Evolutionary conservation across 2,797 vertebrate species (phyloP).

Genomic region (Limosa lapponica): DNA sequence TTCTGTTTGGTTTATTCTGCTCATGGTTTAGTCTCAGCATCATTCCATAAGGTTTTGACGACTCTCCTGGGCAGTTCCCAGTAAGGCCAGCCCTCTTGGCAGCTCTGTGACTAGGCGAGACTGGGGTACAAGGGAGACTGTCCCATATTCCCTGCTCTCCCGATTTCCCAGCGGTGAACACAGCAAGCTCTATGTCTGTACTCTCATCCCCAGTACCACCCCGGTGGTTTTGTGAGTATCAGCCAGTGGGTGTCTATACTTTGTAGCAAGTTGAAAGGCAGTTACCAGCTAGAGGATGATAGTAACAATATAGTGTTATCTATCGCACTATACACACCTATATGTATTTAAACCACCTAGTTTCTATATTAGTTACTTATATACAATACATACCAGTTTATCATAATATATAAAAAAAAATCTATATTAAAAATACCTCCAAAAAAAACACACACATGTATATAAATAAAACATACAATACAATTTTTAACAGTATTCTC

Average conservation of each 20-base stretch:
- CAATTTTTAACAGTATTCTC: neutral
- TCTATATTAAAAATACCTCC: neutral
- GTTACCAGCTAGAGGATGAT: neutral
- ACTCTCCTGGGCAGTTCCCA: neutral
- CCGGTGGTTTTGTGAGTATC: neutral
- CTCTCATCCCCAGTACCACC: neutral
- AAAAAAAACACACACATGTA: neutral
- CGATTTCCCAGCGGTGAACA: neutral
- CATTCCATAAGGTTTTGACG: neutral
- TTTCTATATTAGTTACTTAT: neutral
- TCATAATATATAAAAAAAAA: neutral
- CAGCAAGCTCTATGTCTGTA: neutral
- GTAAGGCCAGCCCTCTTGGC: neutral
- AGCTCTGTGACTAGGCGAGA: accelerated
- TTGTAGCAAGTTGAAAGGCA: neutral
- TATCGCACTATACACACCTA: neutral
- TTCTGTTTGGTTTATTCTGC: neutral
- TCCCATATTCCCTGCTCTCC: neutral
- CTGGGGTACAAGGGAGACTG: neutral
- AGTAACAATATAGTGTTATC: neutral
- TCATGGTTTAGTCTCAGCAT: neutral
- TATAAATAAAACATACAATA: neutral
- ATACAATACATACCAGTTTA: neutral
- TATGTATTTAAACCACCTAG: neutral
- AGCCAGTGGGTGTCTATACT: neutral